A percentile compares a stretch with the other conserved stretches of the same genome.
Evolutionary conservation across 2,797 vertebrate species (phyloP).

Genomic region (Catamblyrhynchus diadema): DNA sequence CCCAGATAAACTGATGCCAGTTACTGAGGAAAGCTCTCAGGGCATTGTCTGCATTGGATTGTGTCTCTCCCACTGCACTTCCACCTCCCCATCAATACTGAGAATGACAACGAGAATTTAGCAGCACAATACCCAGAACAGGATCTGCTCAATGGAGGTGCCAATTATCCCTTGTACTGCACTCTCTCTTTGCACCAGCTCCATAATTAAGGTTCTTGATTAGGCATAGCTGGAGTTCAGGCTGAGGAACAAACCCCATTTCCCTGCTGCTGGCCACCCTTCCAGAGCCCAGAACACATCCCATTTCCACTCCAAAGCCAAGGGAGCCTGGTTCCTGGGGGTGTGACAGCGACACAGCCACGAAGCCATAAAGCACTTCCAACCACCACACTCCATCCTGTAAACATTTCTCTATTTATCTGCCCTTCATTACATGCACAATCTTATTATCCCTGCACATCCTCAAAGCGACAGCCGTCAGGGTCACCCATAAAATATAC

Average conservation of each 20-base stretch:
- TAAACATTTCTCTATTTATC: slow-evolving; percentile 75
- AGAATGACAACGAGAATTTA: neutral
- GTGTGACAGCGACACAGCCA: neutral
- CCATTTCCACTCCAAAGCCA: neutral
- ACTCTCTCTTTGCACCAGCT: neutral
- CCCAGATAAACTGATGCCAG: neutral
- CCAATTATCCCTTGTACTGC: neutral
- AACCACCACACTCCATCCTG: slow-evolving; percentile 19
- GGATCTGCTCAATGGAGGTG: neutral
- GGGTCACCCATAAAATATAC: slow-evolving; percentile 79
- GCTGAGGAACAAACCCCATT: neutral
- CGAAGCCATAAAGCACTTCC: slow-evolving; percentile 49
- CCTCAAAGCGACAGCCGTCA: slow-evolving; percentile 75
- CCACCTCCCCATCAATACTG: neutral
- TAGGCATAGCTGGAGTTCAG: neutral
- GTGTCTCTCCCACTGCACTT: rapidly evolving
- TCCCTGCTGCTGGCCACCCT: neutral
- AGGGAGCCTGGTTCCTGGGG: neutral
- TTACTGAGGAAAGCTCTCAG: neutral
- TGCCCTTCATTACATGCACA: slow-evolving; percentile 73
- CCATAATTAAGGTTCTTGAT: neutral
- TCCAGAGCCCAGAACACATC: neutral
- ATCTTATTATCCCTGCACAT: slow-evolving; percentile 75
- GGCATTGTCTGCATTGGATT: neutral
- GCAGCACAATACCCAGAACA: neutral